Percentiles rank a stretch among this genome's conserved stretches.
Evolutionary conservation across 1,140 invertebrate species (phyloP).

Genomic region (Lepidurus packardi): DNA sequence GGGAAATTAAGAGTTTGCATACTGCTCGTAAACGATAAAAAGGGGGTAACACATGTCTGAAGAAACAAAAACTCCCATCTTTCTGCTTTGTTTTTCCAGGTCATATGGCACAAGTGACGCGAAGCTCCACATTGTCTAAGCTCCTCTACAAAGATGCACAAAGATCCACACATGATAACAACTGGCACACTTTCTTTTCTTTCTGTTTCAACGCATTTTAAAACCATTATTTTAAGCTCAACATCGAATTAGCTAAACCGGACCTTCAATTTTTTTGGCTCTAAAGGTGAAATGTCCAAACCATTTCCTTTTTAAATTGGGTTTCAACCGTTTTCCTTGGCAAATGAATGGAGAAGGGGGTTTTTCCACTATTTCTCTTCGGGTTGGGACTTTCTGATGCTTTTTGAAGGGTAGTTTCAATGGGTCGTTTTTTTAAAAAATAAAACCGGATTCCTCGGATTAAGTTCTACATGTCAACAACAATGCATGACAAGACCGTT

Average conservation of each 20-base stretch:
- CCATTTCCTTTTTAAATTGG: no score
- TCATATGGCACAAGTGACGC: constrained; percentile 3
- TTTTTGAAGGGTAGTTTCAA: not conserved
- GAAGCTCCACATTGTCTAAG: not conserved
- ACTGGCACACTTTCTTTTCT: not conserved
- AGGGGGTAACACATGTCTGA: not conserved
- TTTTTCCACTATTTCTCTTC: no score
- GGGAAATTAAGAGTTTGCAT: no score
- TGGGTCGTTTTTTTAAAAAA: not conserved
- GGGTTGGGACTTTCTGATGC: not conserved
- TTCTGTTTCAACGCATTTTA: not conserved
- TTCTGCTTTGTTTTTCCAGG: not conserved
- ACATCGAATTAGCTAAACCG: not conserved
- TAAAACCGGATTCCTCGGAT: not conserved
- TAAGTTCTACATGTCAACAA: not conserved
- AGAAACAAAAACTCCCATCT: not conserved
- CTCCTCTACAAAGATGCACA: constrained; percentile 1
- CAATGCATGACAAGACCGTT: not conserved
- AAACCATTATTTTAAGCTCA: not conserved
- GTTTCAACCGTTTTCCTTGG: no score
- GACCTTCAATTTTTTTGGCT: not conserved
- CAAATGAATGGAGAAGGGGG: no score
- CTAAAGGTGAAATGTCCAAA: no score
- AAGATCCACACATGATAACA: not conserved
- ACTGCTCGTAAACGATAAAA: no score